Base-by-base conservation (phyloP, 2,113 vertebrate genomes). In the Clarias gariepinus region DNA sequence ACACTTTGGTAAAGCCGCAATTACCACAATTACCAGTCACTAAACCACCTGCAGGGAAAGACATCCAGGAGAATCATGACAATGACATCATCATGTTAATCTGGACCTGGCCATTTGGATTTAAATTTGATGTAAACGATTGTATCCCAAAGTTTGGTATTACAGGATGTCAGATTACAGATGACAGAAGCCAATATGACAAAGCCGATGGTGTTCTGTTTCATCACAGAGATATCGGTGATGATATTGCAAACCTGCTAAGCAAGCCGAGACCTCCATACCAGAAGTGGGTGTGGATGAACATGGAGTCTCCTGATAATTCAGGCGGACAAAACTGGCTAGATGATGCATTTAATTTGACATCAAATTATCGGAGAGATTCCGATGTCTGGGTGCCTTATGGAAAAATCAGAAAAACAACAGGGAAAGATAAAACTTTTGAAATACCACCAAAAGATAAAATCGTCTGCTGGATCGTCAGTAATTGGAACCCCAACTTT, bases 391-490 rank as follows among this genome's bases (percentile, higher is more conserved):
- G 36, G 41, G 82, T 86, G 3, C 77, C 61, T 19, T 88, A 86
- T 4, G 80, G 80, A 1, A 30, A 23, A 52, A 16, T 86, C 8
- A 9, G 18, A 10, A 23, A 83, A 11, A 16, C 19, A n/a, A 25
- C 64, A 5, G 64, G 80, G 23, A 96, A 97, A 90, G 94, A 95
- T 86, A 95, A 94, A 77, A 89, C 91, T 19, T 95, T 95, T 89
- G 91, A 96, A 92, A 92, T 96, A 28, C 96, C 96, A 74, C 94
- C 91, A 73, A 97, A 97, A 91, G 94, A 96, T 87, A 96, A 95
- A 77, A 55, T 96, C 66, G 95, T 97, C 18, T 97, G 97, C 90
- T 97, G 97, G 96, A 95, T 97, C 53, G 96, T 97, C n/a, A 97
- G 96, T 89, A 96, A 96, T 92, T 97, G 97, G 97, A 95, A 96